phyloP scores from a whole-genome alignment of 2,113 vertebrate genomes.

The Xiphophorus couchianus region DNA sequence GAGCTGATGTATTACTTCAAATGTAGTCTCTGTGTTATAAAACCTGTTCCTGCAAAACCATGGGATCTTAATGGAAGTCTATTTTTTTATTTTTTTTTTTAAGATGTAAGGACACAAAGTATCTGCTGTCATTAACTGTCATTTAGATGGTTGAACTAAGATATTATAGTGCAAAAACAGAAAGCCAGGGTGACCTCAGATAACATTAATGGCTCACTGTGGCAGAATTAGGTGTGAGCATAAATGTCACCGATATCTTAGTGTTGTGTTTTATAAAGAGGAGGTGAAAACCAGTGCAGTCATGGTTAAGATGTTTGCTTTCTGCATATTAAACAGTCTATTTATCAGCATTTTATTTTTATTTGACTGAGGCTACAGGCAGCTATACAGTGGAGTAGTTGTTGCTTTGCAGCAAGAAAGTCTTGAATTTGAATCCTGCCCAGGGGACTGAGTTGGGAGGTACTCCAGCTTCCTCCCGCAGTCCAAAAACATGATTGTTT shows the following conservation, averaged over 20 bases:
- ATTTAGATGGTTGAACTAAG: too few species aligned
- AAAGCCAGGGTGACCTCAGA: background rate
- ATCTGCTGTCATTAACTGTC: background rate
- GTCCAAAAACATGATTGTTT: too few species aligned
- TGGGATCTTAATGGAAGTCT: background rate
- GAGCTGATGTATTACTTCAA: slow-evolving; percentile 5
- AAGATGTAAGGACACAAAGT: background rate
- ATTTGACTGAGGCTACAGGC: too few species aligned
- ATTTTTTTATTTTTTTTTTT: background rate
- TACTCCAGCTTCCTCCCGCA: too few species aligned
- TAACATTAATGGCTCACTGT: background rate
- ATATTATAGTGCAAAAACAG: background rate
- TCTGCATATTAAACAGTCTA: too few species aligned
- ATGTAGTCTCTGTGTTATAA: slow-evolving; percentile 8
- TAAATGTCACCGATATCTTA: background rate
- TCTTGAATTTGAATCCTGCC: too few species aligned
- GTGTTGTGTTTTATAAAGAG: background rate
- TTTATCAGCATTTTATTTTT: too few species aligned
- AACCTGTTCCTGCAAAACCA: slow-evolving; percentile 9
- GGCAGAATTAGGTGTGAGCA: background rate
- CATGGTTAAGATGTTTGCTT: too few species aligned
- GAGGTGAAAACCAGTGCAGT: background rate
- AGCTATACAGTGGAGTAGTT: too few species aligned
- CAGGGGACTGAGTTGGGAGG: too few species aligned
- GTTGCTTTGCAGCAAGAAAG: too few species aligned